Base-by-base conservation (phyloP, 2,888 invertebrate genomes). In the Petrolisthes manimaculis region DNA sequence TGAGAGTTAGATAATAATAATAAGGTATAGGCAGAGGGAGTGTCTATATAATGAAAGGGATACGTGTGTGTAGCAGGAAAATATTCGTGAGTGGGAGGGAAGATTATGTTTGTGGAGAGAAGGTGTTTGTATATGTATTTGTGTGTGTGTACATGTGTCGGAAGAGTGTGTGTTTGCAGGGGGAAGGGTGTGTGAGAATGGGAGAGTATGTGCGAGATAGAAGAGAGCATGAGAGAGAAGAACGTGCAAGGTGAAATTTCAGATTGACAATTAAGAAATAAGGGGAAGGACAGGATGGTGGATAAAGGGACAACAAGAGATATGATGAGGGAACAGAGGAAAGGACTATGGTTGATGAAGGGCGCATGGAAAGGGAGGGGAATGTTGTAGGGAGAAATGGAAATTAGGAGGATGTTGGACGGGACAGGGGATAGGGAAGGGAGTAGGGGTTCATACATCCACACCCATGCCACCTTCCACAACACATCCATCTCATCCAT, bases 181-280 rank as follows among this genome's bases (percentile, higher is more conserved):
- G 18, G 54, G 51, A 37, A 56, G 77, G 77, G 56, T 77, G 84
- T 24, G 84, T 24, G 84, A 84, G 84, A 56, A 77, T 56, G 75
- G 56, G 75, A 83, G 71, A 74, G 55, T 21, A 21, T 21, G 71
- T 21, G 56, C 6, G 54, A 74, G 83, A 75, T 71, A 74, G 71
- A 83, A 83, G 71, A 54, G 83, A 55, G 71, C 21, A 69, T 55
- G 21, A 74, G 83, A 75, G 74, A 54, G 74, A 83, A 53, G 53
- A 37, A 74, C 21, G 53, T n/a, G n/a, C n/a, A n/a, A n/a, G n/a
- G n/a, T n/a, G n/a, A n/a, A n/a, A n/a, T n/a, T n/a, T n/a, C n/a
- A n/a, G n/a, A n/a, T n/a, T 71, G 53, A n/a, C 51, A 67, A 74
- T 54, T n/a, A 24, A 74, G 55, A 54, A 55, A 54, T 54, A 83